phyloP scores from a whole-genome alignment of 2,888 invertebrate species.

The Harpagoxenus sublaevis region DNA sequence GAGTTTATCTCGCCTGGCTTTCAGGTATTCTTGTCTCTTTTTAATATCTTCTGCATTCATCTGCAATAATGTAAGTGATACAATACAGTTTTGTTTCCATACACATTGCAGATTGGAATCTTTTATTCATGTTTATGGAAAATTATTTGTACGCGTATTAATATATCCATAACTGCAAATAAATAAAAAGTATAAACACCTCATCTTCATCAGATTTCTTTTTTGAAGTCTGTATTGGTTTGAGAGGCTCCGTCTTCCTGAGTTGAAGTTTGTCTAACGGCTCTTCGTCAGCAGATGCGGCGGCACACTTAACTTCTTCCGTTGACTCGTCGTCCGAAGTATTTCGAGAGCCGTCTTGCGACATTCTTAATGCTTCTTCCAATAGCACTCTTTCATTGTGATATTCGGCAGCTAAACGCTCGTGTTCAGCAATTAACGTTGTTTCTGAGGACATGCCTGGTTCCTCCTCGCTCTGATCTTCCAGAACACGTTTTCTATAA shows the following conservation, averaged over 20 bases:
- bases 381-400: constrained; percentile 83
- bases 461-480: constrained; percentile 72
- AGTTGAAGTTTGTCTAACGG: constrained; percentile 20
- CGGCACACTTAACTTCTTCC: constrained; percentile 30
- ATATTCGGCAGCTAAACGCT: constrained; percentile 83
- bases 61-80: constrained; percentile 56
- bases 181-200: constrained; percentile 61
- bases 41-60: constrained; percentile 89
- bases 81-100: neutral
- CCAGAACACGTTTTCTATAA: constrained; percentile 74
- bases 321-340: constrained; percentile 37
- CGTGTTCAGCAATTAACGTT: constrained; percentile 80
- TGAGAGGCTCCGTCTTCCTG: constrained; percentile 52
- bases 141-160: neutral
- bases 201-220: constrained; percentile 76
- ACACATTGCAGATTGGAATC: neutral
- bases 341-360: constrained; percentile 65
- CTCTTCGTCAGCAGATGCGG: neutral
- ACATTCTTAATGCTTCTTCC: constrained; percentile 81
- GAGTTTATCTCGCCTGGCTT: constrained; percentile 96
- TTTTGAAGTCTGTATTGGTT: constrained; percentile 62
- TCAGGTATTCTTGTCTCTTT: constrained; percentile 94
- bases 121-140: neutral
- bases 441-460: constrained; percentile 50
- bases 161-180: neutral